Evolutionary conservation across 1,140 invertebrate genomes (phyloP).

Genomic region (Drosophila tropicalis): DNA sequence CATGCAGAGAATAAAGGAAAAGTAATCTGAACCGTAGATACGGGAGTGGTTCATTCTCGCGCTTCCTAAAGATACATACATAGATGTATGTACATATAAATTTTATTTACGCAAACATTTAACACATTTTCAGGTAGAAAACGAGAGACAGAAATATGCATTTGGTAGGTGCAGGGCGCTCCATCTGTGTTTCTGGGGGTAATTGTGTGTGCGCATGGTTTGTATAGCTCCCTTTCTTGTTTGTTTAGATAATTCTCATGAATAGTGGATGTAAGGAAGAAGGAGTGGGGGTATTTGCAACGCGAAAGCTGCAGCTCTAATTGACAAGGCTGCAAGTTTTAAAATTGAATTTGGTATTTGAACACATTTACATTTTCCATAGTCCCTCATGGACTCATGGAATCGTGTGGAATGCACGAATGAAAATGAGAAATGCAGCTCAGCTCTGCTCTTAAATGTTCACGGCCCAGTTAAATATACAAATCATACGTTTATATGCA

Average conservation of each 20-base stretch:
- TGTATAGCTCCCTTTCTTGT: slow-evolving; percentile 64
- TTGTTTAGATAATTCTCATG: slow-evolving; percentile 74
- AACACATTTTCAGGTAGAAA: slow-evolving; percentile 74
- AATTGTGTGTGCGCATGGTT: slow-evolving; percentile 18
- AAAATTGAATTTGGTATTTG: slow-evolving; percentile 46
- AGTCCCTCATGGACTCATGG: background rate
- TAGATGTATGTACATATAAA: background rate
- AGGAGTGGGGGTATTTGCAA: no score
- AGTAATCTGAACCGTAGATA: slow-evolving; percentile 57
- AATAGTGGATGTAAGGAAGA: slow-evolving; percentile 26
- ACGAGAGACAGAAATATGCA: slow-evolving; percentile 61
- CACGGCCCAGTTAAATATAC: slow-evolving; percentile 67
- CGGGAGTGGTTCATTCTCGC: slow-evolving; percentile 34
- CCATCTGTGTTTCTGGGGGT: slow-evolving; percentile 28
- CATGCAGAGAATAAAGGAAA: slow-evolving; percentile 24
- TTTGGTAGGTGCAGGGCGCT: slow-evolving; percentile 55
- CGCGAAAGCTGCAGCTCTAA: slow-evolving; percentile 67
- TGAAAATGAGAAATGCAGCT: background rate
- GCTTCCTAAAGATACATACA: slow-evolving; percentile 19
- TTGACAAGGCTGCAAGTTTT: slow-evolving; percentile 60
- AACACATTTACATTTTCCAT: slow-evolving; percentile 8
- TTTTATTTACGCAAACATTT: slow-evolving; percentile 78
- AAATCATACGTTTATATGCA: slow-evolving; percentile 32
- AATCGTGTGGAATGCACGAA: background rate
- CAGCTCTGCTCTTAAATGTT: slow-evolving; percentile 56